Evolutionary conservation across 2,888 invertebrate species (phyloP), one percentile per base, ranked within the genome.

Genomic region (Loripinus fragilis): DNA sequence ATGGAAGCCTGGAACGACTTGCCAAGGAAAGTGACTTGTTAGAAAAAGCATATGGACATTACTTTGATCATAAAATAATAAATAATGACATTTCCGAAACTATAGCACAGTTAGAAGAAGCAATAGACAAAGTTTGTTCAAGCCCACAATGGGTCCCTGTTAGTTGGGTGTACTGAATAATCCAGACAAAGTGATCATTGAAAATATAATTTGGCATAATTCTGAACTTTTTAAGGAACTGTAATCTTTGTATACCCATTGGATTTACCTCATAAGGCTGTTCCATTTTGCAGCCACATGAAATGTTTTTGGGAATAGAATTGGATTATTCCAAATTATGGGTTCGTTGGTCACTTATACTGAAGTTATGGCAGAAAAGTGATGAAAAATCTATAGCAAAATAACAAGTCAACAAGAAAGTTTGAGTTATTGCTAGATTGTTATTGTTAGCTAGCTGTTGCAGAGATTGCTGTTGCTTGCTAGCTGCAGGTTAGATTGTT

Each of bases 51-150:
- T 99, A 99, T 95, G 99, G 99, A 64, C 99, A 99, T 94, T 98
- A 98, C 94, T 99, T 99, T 95, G 99, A 99, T 95, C 95, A 98
- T 94, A 98, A 97, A 88, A 98, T 99, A 92, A 97, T 99, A 85
- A 99, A 99, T 95, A 99, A 99, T 95, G 99, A 99, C 95, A 99
- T 99, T 85, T 99, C 99, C 94, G 99, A 99, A 94, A 99, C 99
- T 50, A 98, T 99, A 91, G 96, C 96, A 64, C 97, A 97, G 84
- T 95, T 99, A 76, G 98, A 99, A 94, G 96, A 96, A 84, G 97
- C 98, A 30, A 96, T 99, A 89, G 97, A 97, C 85, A 96, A 97
- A 79, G 97, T 98, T 81, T 93, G 91, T 85, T 88, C 90, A 30
- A 96, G 97, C 88, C 97, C 98, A 50, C 98, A 98, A 94, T 99